phyloP scores from a whole-genome alignment of 2,797 vertebrate genomes.

The Euthynnus affinis region DNA sequence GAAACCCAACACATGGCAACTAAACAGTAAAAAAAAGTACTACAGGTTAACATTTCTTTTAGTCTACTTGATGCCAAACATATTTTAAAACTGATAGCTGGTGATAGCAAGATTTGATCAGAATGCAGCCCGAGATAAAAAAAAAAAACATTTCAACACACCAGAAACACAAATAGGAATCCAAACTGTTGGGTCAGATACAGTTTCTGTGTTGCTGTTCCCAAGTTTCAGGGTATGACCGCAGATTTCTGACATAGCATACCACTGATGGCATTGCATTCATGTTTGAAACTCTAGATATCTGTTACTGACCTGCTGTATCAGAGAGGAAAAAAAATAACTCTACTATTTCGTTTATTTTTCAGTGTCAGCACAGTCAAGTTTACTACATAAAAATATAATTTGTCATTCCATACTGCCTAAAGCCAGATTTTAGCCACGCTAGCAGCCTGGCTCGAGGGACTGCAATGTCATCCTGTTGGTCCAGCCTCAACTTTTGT shows the following conservation, averaged over 20 bases:
- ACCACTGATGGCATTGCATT: slow-evolving; percentile 8
- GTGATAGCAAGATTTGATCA: slow-evolving; percentile 49
- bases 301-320: background rate
- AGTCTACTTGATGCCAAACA: slow-evolving; percentile 48
- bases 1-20: slow-evolving; percentile 1
- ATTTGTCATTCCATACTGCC: too few species aligned
- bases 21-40: slow-evolving; percentile 33
- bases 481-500: background rate
- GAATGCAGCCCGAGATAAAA: slow-evolving; percentile 41
- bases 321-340: background rate
- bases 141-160: slow-evolving; percentile 43
- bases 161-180: slow-evolving; percentile 43
- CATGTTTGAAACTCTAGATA: slow-evolving; percentile 5
- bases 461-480: background rate
- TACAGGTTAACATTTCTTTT: slow-evolving; percentile 1
- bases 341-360: background rate
- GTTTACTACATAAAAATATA: too few species aligned
- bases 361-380: too few species aligned
- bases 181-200: slow-evolving; percentile 17
- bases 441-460: too few species aligned
- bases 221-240: slow-evolving; percentile 46
- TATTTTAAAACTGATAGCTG: slow-evolving; percentile 57
- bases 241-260: slow-evolving; percentile 18
- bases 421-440: too few species aligned
- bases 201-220: slow-evolving; percentile 33